These are phyloP conservation scores for Sitta europaea DNA, from an alignment of 2,113 vertebrate species.

Conservation along the genomic window DNA sequence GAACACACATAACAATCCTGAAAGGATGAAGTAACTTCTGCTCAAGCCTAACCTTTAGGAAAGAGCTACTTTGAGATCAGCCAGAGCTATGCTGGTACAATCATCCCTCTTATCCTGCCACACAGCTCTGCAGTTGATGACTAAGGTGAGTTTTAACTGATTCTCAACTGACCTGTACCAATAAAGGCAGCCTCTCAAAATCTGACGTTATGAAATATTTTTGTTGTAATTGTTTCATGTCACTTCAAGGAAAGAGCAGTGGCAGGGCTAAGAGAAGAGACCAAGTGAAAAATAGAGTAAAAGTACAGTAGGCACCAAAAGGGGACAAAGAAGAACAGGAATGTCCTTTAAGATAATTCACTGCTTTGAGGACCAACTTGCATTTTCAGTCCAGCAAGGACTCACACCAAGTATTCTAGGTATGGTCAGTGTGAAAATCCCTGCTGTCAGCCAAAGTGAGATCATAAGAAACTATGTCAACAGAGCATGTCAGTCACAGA, in stretches of 20 bases:
- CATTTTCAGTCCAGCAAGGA: not conserved
- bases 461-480: not conserved
- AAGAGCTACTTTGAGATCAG: not conserved
- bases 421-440: not conserved
- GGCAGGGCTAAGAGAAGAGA: not conserved
- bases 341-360: not conserved
- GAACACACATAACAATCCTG: not conserved
- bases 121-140: not conserved
- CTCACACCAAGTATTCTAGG: not conserved
- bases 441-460: not conserved
- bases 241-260: not conserved
- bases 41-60: not conserved
- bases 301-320: not conserved
- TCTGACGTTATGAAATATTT: not conserved
- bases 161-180: not conserved
- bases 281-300: not conserved
- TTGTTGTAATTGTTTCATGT: not conserved
- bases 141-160: not conserved
- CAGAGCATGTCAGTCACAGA: rapidly evolving
- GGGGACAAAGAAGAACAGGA: not conserved
- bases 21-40: not conserved
- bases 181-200: not conserved
- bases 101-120: not conserved
- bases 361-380: not conserved
- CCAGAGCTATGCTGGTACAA: not conserved